These are phyloP conservation scores for Myiotriccus ornatus DNA, from an alignment of 2,797 vertebrate genomes.

Conservation along the genomic window DNA sequence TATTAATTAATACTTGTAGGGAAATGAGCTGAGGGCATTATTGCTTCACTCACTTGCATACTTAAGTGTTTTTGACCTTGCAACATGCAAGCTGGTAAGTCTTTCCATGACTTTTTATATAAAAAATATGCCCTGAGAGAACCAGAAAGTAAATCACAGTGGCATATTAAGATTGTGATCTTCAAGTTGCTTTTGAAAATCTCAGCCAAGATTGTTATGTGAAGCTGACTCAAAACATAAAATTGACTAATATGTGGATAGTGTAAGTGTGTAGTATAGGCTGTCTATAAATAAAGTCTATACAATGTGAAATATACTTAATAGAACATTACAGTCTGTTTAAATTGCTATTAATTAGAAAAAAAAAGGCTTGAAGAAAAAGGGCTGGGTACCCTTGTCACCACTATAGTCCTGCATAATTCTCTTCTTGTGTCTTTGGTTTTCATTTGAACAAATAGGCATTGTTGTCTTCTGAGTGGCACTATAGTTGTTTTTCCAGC, in stretches of 20 bases:
- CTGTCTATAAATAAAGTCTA: not conserved
- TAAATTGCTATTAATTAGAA: not conserved
- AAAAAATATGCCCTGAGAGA: not conserved
- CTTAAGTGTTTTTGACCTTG: conserved; percentile 9
- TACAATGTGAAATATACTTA: not conserved
- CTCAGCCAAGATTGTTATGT: not conserved
- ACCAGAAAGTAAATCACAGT: not conserved
- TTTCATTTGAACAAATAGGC: not conserved
- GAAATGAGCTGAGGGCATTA: not conserved
- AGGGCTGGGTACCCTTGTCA: not conserved
- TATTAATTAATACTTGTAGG: conserved; percentile 3
- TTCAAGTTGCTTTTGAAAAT: conserved; percentile 3
- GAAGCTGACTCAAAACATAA: not conserved
- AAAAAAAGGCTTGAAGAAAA: not conserved
- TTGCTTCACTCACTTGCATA: not conserved
- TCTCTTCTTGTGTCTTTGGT: not conserved
- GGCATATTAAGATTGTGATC: not conserved
- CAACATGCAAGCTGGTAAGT: not conserved
- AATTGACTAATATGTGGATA: not conserved
- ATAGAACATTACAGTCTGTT: not conserved
- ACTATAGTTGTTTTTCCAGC: not conserved
- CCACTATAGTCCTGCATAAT: not conserved
- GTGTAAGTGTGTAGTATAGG: not conserved
- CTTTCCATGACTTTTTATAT: not conserved
- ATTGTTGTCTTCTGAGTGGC: not conserved